phyloP scores from a whole-genome alignment of 2,797 vertebrate species.

The Chloroceryle inda region DNA sequence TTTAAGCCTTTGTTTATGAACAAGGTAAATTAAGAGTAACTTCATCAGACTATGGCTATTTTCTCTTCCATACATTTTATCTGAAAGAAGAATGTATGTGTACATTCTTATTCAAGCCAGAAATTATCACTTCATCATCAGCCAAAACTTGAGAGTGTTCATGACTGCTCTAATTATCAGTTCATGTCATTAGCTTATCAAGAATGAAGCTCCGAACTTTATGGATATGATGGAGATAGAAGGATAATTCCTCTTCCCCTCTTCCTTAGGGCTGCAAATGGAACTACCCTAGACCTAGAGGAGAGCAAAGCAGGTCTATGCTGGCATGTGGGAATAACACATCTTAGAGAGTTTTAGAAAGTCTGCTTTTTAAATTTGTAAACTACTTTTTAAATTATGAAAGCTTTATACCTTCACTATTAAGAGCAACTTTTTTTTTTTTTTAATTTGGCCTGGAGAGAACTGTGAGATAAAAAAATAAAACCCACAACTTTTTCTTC shows the following conservation, averaged over 20 bases:
- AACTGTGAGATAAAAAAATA: not conserved
- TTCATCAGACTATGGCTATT: not conserved
- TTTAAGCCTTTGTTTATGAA: not conserved
- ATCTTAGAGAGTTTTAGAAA: not conserved
- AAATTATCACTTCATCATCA: not conserved
- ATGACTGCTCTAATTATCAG: not conserved
- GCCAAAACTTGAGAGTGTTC: not conserved
- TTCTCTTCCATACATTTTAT: not conserved
- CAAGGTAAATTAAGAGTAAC: not conserved
- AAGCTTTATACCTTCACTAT: not conserved
- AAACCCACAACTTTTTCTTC: not conserved
- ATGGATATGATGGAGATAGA: not conserved
- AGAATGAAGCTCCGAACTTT: not conserved
- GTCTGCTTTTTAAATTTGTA: not conserved
- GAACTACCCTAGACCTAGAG: not conserved
- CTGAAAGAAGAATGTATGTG: not conserved
- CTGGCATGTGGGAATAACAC: not conserved
- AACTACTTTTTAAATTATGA: not conserved
- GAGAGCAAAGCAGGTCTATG: not conserved
- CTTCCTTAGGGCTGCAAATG: not conserved
- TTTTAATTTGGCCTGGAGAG: not conserved
- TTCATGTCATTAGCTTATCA: not conserved
- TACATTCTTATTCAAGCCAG: not conserved
- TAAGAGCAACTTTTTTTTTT: not conserved
- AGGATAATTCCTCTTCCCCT: not conserved